Conservation (phyloP, 2,888 invertebrate genomes). For the Melanotus villosus region DNA sequence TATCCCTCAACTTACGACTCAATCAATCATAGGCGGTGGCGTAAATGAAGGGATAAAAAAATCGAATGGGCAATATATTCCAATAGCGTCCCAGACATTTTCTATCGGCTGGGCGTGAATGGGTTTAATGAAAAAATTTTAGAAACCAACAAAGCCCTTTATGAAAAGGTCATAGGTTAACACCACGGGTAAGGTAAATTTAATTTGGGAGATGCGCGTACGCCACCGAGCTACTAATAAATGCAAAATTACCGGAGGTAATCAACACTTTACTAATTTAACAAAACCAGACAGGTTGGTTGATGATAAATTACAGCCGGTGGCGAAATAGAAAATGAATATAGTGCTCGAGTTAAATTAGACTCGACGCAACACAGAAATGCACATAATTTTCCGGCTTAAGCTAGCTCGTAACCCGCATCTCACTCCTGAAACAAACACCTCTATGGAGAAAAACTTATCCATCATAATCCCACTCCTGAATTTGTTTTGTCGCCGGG, state of each 20-base stretch:
- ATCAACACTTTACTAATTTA: constrained; percentile 26
- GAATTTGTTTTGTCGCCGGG: neutral
- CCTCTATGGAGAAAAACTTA: neutral
- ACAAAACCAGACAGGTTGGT: neutral
- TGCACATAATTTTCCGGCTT: too few species aligned
- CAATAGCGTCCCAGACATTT: too few species aligned
- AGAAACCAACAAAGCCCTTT: constrained; percentile 1
- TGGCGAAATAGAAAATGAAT: neutral
- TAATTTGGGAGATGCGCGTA: neutral
- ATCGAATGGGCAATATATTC: neutral
- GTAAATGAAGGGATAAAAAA: neutral
- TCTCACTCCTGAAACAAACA: neutral
- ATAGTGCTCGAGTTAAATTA: too few species aligned
- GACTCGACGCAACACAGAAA: too few species aligned
- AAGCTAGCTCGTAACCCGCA: too few species aligned
- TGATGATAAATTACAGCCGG: constrained; percentile 14
- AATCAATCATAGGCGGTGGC: neutral
- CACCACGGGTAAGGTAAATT: neutral
- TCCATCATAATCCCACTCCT: constrained; percentile 9
- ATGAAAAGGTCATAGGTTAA: constrained; percentile 4
- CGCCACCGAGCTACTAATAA: constrained; percentile 7
- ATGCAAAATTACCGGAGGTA: constrained; percentile 23
- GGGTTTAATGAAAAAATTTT: constrained; percentile 1
- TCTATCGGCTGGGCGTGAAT: neutral
- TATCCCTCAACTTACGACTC: neutral